phyloP scores from a whole-genome alignment of 1,140 invertebrate species.

The Anoplolepis gracilipes region DNA sequence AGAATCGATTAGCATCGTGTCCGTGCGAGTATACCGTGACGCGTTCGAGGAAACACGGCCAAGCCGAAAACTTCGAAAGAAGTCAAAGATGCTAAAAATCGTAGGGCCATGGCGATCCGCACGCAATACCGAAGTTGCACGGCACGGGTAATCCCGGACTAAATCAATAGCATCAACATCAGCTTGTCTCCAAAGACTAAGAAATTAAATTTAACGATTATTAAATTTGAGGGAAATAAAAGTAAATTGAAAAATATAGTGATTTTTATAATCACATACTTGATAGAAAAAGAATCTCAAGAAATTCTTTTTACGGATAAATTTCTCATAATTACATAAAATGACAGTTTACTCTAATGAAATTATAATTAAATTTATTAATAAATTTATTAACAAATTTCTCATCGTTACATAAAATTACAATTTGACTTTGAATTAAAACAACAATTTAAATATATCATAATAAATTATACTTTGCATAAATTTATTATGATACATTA shows the following conservation, averaged over 20 bases:
- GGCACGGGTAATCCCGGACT: not conserved
- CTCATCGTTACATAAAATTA: too few relatives aligned
- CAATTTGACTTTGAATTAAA: too few relatives aligned
- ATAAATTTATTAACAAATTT: too few relatives aligned
- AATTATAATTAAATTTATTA: not conserved
- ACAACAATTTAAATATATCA: too few relatives aligned
- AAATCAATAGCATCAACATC: constrained; percentile 13
- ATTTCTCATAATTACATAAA: not conserved
- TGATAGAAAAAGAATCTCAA: not conserved
- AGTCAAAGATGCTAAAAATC: constrained; percentile 43
- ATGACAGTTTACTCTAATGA: not conserved
- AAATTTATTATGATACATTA: too few relatives aligned
- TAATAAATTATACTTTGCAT: too few relatives aligned
- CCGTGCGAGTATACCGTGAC: constrained; percentile 57
- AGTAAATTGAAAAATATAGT: not conserved
- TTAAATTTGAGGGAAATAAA: not conserved
- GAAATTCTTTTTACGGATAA: not conserved
- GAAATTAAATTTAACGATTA: not conserved
- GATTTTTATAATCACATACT: not conserved
- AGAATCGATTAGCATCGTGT: constrained; percentile 80
- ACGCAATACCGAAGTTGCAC: not conserved
- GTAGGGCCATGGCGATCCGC: not conserved
- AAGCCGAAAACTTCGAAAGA: constrained; percentile 15
- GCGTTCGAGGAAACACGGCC: constrained; percentile 7
- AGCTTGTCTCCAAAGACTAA: constrained; percentile 5